phyloP scores from a whole-genome alignment of 2,888 invertebrate species.

The Eupithecia subfuscata region DNA sequence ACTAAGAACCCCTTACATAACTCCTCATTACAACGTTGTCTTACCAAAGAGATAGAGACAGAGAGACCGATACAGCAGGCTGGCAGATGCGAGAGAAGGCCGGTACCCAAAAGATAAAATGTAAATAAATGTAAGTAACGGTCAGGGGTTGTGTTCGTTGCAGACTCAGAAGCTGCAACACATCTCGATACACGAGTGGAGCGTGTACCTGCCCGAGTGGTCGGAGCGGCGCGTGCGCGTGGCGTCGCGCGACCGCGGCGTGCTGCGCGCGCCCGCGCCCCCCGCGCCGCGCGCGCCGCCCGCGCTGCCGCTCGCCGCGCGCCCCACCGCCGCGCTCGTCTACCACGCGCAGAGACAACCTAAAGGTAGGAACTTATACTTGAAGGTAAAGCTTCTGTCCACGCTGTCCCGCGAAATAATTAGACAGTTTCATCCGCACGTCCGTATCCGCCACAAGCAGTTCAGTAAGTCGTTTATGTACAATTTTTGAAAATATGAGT shows the following conservation, averaged over 20 bases:
- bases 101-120: no score
- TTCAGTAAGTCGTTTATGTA: not conserved
- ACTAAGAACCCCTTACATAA: slow-evolving; percentile 49
- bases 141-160: not conserved
- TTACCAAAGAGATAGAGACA: no score
- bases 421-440: not conserved
- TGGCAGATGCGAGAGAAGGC: no score
- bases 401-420: no score
- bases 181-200: slow-evolving; percentile 89
- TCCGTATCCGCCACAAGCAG: not conserved
- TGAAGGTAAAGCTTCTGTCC: not conserved
- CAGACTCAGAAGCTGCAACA: slow-evolving; percentile 88
- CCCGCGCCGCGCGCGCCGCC: slow-evolving; percentile 25
- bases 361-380: slow-evolving; percentile 57
- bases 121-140: not conserved
- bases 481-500: not conserved
- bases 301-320: slow-evolving; percentile 41
- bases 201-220: slow-evolving; percentile 90
- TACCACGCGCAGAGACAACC: slow-evolving; percentile 92
- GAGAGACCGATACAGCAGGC: no score
- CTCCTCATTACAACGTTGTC: not conserved
- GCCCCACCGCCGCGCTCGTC: slow-evolving; percentile 87
- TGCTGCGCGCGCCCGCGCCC: no score
- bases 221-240: slow-evolving; percentile 85
- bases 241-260: slow-evolving; percentile 54